Evolutionary conservation across 2,797 vertebrate species (phyloP).

Genomic region (Argya squamiceps): DNA sequence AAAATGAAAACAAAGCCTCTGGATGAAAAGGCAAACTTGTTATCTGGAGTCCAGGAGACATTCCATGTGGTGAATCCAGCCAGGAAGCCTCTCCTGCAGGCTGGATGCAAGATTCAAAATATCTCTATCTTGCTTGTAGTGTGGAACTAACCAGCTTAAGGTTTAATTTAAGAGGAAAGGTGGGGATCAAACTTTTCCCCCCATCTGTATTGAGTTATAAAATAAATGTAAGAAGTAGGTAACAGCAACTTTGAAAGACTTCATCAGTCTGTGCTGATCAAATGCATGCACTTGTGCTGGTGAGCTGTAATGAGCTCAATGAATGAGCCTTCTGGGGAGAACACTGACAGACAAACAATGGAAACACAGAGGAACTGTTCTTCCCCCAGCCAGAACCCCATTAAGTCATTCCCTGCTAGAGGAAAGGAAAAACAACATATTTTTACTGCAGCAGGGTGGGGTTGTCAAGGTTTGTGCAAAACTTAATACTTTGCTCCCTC

Average conservation of each 20-base stretch:
- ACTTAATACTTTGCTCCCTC: background rate
- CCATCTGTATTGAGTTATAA: background rate
- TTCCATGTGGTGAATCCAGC: background rate
- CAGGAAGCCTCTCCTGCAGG: background rate
- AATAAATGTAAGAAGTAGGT: background rate
- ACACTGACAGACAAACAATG: background rate
- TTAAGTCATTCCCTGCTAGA: background rate
- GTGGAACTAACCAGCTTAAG: background rate
- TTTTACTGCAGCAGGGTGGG: constrained; percentile 33
- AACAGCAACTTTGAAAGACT: background rate
- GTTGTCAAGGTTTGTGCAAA: background rate
- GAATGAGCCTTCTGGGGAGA: background rate
- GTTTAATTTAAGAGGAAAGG: background rate
- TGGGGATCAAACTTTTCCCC: background rate
- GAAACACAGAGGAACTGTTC: background rate
- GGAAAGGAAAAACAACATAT: constrained; percentile 14
- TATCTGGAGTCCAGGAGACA: background rate
- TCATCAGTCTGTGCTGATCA: background rate
- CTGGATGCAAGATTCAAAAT: background rate
- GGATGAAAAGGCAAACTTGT: background rate
- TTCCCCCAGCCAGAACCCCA: background rate
- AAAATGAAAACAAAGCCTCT: background rate
- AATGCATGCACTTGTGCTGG: background rate
- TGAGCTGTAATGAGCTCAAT: background rate
- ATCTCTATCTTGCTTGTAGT: background rate